A percentile compares a stretch with the other conserved stretches of the same genome.
These are phyloP conservation scores for Kryptolebias ocellatus DNA, from an alignment of 2,797 vertebrate species.

Conservation along the genomic window DNA sequence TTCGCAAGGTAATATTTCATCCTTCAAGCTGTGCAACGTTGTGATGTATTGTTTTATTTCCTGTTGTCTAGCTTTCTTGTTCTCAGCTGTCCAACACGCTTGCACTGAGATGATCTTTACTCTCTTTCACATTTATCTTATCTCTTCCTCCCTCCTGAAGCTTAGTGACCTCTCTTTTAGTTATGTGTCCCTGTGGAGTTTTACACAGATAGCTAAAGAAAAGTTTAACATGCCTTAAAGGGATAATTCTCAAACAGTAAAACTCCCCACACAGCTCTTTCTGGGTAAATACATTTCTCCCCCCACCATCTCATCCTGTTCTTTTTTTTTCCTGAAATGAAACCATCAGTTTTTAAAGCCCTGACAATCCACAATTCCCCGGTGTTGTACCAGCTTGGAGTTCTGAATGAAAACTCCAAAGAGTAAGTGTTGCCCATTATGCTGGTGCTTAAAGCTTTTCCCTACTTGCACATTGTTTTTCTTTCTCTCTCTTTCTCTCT, in stretches of 20 bases:
- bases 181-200: constrained; percentile 60
- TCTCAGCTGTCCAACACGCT: constrained; percentile 40
- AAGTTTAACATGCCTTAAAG: constrained; percentile 78
- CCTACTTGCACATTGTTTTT: constrained; percentile 33
- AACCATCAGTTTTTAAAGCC: constrained; percentile 73
- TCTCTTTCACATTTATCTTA: constrained; percentile 48
- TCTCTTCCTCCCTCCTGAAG: constrained; percentile 38
- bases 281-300: constrained; percentile 76
- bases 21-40: constrained; percentile 30
- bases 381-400: constrained; percentile 42
- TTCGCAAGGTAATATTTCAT: constrained; percentile 35
- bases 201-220: constrained; percentile 66
- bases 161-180: constrained; percentile 52
- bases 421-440: constrained; percentile 57
- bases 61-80: constrained; percentile 27
- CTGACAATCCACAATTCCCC: constrained; percentile 66
- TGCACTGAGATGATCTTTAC: constrained; percentile 48
- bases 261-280: constrained; percentile 71
- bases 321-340: constrained; percentile 53
- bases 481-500: constrained; percentile 24
- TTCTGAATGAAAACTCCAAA: constrained; percentile 64
- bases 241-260: constrained; percentile 78
- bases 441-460: constrained; percentile 45
- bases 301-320: constrained; percentile 29
- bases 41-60: constrained; percentile 55